These are phyloP conservation scores for Poeciliopsis paucimaculata DNA, from an alignment of 2,797 vertebrate species.

Conservation along the genomic window DNA sequence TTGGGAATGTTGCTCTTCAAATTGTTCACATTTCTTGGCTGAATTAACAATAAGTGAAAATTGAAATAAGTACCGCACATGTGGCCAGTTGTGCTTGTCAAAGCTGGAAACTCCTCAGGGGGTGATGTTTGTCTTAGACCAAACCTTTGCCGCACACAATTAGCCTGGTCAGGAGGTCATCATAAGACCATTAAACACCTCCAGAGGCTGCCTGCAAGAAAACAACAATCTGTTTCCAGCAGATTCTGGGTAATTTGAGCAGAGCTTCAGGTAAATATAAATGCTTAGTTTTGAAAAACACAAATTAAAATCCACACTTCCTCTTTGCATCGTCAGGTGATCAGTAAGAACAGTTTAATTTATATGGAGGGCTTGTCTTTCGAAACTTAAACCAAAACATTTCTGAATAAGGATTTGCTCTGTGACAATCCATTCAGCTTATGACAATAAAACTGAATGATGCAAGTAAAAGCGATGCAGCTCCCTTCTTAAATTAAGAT, in stretches of 20 bases:
- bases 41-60: conserved; percentile 51
- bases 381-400: neutral
- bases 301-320: neutral
- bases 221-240: neutral
- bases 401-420: neutral
- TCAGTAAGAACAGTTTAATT: neutral
- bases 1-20: conserved; percentile 39
- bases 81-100: conserved; percentile 47
- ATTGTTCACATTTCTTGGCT: conserved; percentile 54
- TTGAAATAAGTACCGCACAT: conserved; percentile 55
- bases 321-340: neutral
- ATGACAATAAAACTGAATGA: neutral
- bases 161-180: conserved; percentile 32
- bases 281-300: neutral
- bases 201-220: conserved; percentile 10
- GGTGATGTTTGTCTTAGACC: conserved; percentile 53
- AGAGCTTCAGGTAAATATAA: neutral
- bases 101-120: conserved; percentile 36
- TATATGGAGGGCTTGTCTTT: neutral
- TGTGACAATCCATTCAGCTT: neutral
- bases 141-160: neutral
- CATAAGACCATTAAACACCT: conserved; percentile 45
- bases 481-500: neutral
- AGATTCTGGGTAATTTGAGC: neutral
- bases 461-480: neutral